Evolutionary conservation across 2,113 vertebrate genomes (phyloP).

Genomic region (Himantopus leucocephalus): DNA sequence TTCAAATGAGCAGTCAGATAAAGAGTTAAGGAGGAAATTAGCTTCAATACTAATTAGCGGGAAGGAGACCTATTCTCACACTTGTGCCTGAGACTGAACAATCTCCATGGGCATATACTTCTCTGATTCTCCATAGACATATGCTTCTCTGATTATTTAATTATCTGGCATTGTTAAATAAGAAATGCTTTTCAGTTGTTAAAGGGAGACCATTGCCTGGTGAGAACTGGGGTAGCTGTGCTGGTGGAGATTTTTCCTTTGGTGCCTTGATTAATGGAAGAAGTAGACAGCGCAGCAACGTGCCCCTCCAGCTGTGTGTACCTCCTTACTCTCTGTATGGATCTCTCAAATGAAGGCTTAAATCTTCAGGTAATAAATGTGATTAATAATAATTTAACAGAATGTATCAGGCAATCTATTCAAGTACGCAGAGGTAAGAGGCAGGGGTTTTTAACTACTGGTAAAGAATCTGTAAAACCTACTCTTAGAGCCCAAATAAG

Average conservation of each 20-base stretch:
- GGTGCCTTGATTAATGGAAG: not conserved
- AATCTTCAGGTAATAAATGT: not conserved
- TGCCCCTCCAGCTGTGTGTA: not conserved
- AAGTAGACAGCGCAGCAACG: not conserved
- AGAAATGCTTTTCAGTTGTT: not conserved
- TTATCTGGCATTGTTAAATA: constrained; percentile 31
- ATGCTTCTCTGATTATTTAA: constrained; percentile 38
- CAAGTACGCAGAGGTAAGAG: not conserved
- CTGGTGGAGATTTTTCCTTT: not conserved
- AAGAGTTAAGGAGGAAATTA: constrained; percentile 43
- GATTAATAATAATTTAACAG: not conserved
- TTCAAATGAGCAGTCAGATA: not conserved
- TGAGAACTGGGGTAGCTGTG: not conserved
- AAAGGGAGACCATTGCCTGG: not conserved
- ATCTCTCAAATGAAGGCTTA: not conserved
- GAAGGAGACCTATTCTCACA: not conserved
- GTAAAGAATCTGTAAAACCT: not conserved
- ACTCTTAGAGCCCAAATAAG: not conserved
- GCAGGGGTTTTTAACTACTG: not conserved
- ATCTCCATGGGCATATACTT: not conserved
- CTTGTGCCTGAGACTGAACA: not conserved
- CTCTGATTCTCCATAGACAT: not conserved
- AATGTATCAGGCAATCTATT: not conserved
- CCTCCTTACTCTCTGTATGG: not conserved
- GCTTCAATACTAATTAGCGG: not conserved